These are phyloP conservation scores for Gastrophryne carolinensis DNA, from an alignment of 2,797 vertebrate species.

Conservation along the genomic window DNA sequence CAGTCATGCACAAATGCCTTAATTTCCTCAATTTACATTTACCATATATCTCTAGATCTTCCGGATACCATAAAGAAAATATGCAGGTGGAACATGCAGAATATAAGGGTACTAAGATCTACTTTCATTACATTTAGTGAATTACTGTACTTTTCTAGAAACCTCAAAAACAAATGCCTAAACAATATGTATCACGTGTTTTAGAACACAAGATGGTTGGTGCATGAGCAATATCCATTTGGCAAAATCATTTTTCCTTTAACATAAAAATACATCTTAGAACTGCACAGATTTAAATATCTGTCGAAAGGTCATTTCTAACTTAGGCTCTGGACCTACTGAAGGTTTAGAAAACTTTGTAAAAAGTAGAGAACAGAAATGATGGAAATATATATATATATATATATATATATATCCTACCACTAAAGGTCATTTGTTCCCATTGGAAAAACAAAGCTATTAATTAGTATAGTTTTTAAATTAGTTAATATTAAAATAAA, in stretches of 20 bases:
- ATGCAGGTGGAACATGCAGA: background rate
- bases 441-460: background rate
- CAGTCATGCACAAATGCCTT: background rate
- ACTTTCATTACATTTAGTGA: background rate
- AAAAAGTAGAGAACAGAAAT: background rate
- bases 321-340: too few relatives aligned
- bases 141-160: background rate
- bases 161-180: too few relatives aligned
- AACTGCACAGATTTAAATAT: too few relatives aligned
- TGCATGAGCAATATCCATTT: too few relatives aligned
- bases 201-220: too few relatives aligned
- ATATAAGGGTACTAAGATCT: background rate
- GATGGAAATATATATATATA: background rate
- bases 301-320: too few relatives aligned
- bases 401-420: background rate
- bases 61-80: conserved; percentile 11
- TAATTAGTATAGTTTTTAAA: background rate
- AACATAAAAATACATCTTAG: too few relatives aligned
- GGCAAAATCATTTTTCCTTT: too few relatives aligned
- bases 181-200: too few relatives aligned
- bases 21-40: conserved; percentile 11
- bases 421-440: background rate
- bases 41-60: conserved; percentile 10
- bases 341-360: too few relatives aligned
- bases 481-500: background rate